Conservation (phyloP, 2,888 invertebrate species). For the Athrips mouffetella region DNA sequence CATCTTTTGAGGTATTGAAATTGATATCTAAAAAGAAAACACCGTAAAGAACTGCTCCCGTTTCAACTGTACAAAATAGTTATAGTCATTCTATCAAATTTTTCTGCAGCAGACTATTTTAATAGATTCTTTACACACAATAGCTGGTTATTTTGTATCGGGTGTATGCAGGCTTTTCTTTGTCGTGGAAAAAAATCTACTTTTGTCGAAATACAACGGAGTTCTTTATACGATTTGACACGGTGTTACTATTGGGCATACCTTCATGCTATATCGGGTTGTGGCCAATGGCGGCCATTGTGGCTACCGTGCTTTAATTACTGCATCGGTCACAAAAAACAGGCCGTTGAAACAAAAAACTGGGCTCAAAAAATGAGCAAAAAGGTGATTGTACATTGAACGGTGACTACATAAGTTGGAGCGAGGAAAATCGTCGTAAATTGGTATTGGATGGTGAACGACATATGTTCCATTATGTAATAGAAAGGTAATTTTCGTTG, state of each 20-base stretch:
- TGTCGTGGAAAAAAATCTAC: conserved; percentile 42
- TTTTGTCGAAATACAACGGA: conserved; percentile 44
- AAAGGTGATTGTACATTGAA: conserved; percentile 27
- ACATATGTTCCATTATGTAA: conserved; percentile 30
- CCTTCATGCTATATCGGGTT: conserved; percentile 36
- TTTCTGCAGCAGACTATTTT: conserved; percentile 38
- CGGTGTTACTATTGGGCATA: conserved; percentile 48
- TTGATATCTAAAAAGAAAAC: conserved; percentile 30
- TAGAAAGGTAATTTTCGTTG: conserved; percentile 20
- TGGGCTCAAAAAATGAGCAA: conserved; percentile 32
- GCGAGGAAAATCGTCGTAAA: conserved; percentile 64
- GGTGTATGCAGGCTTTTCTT: conserved; percentile 39
- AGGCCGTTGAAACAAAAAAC: conserved; percentile 44
- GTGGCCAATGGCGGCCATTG: conserved; percentile 51
- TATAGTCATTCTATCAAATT: conserved; percentile 41
- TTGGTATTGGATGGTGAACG: conserved; percentile 40
- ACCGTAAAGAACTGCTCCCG: conserved; percentile 37
- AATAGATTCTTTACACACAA: conserved; percentile 58
- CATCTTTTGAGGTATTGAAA: not conserved
- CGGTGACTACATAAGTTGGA: conserved; percentile 39
- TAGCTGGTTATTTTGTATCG: conserved; percentile 52
- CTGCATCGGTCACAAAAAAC: conserved; percentile 45
- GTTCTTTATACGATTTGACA: conserved; percentile 51
- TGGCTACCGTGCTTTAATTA: conserved; percentile 50
- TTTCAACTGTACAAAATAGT: conserved; percentile 37